Percentiles rank a stretch among this genome's conserved stretches.
Conservation (phyloP, 2,888 invertebrate species). For the Isotomurus palustris region DNA sequence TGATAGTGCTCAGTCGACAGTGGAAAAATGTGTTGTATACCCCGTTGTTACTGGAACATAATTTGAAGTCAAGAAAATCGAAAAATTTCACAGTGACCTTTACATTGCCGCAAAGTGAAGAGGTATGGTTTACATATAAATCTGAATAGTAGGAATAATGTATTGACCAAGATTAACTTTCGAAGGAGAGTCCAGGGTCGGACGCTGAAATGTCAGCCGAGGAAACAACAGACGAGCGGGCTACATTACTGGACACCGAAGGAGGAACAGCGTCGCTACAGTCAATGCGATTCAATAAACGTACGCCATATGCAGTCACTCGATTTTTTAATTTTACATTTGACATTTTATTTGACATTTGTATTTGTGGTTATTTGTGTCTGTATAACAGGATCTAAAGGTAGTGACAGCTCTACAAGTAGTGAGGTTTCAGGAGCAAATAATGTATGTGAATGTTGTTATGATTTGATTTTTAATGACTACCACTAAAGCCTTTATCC, state of each 20-base stretch:
- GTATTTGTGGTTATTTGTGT: background rate
- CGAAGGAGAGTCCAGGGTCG: slow-evolving; percentile 49
- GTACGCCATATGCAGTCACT: slow-evolving; percentile 4
- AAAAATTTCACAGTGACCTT: slow-evolving; percentile 83
- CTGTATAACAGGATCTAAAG: slow-evolving; percentile 29
- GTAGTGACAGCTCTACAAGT: slow-evolving; percentile 35
- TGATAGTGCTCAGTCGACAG: slow-evolving; percentile 91
- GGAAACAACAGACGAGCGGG: slow-evolving; percentile 67
- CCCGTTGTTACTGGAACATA: slow-evolving; percentile 81
- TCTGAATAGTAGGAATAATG: background rate
- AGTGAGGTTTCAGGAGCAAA: slow-evolving; percentile 36
- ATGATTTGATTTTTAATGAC: too few species aligned
- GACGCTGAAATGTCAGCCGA: slow-evolving; percentile 53
- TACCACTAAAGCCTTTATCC: background rate
- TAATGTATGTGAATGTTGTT: background rate
- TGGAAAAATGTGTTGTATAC: slow-evolving; percentile 96
- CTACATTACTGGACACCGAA: slow-evolving; percentile 61
- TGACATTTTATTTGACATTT: background rate
- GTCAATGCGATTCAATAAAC: slow-evolving; percentile 42
- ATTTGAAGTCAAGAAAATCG: slow-evolving; percentile 65
- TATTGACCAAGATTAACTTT: slow-evolving; percentile 1
- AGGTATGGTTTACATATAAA: slow-evolving; percentile 56
- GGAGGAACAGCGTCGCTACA: slow-evolving; percentile 47
- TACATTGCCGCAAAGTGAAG: slow-evolving; percentile 75
- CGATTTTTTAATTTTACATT: background rate